phyloP scores from a whole-genome alignment of 1,140 invertebrate genomes.

The Mactra quadrangularis region DNA sequence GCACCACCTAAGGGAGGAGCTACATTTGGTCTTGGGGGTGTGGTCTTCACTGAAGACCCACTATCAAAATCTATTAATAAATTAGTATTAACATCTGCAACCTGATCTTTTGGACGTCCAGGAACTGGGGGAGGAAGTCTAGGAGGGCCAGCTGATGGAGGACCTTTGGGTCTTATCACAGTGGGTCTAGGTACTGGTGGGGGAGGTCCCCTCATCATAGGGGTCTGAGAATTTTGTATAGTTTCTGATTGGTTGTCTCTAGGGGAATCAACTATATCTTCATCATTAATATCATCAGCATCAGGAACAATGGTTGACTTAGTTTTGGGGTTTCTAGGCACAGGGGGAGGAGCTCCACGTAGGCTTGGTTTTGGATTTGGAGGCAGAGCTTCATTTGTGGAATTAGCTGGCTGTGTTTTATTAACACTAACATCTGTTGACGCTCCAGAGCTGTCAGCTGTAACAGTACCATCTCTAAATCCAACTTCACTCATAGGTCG shows the following conservation, averaged over 20 bases:
- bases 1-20: conserved; percentile 9
- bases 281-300: neutral
- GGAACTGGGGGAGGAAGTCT: conserved; percentile 19
- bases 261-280: neutral
- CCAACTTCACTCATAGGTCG: conserved; percentile 81
- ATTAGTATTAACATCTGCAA: neutral
- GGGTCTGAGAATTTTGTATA: no score
- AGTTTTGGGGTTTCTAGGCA: conserved; percentile 1
- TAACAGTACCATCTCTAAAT: conserved; percentile 69
- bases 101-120: neutral
- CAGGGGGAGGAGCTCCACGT: neutral
- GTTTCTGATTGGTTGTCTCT: no score
- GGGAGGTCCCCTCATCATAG: conserved; percentile 12
- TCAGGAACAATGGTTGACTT: no score
- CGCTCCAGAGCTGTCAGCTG: neutral
- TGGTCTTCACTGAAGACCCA: neutral
- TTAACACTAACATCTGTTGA: neutral
- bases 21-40: conserved; percentile 2
- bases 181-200: conserved; percentile 44
- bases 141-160: neutral
- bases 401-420: neutral
- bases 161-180: conserved; percentile 42
- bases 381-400: neutral
- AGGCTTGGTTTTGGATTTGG: neutral
- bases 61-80: neutral